Evolutionary conservation across 2,113 vertebrate species (phyloP), one percentile per base, ranked within the genome.

Genomic region (Pachyramphus minor): DNA sequence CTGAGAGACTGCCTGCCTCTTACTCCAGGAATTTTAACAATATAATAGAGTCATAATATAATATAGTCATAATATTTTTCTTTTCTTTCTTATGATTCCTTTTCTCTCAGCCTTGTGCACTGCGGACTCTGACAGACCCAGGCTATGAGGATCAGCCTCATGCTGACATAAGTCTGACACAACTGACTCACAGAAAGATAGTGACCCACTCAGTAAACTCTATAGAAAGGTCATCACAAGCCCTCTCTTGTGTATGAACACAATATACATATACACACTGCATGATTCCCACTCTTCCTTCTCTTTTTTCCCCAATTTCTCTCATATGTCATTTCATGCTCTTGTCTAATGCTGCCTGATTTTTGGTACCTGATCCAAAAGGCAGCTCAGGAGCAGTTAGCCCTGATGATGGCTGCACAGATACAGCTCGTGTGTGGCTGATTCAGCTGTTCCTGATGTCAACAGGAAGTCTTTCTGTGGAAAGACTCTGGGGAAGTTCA

Each of bases 81-180:
- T n/a, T n/a, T 49, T 42, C 19, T 69, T 91, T 89, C 53, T 83
- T 81, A 31, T 11, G 24, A 41, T 25, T 84, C 44, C 59, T 84
- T 12, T 69, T 89, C 47, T 52, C 62, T 66, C 33, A 79, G 37
- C n/a, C 18, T 44, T 0, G 0, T 58, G n/a, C 14, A 50, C 41
- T 4, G 1, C 0, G 0, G n/a, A 73, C 37, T 90, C 64, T 25
- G 59, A 84, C 0, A 12, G n/a, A 72, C 11, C 3, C 10, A 45
- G 58, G 50, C 11, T 2, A 21, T 27, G 28, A 87, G 33, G 25
- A 64, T 42, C 53, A 93, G 78, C 55, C 74, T 85, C 8, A 3
- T 7, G 35, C 45, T 79, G 71, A 56, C 13, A 0, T 23, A 63
- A 85, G 18, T 28, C 67, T 87, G 62, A 82, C 49, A 55, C 0